Conservation (phyloP, 2,888 invertebrate genomes). For the Philereme vetulata region DNA sequence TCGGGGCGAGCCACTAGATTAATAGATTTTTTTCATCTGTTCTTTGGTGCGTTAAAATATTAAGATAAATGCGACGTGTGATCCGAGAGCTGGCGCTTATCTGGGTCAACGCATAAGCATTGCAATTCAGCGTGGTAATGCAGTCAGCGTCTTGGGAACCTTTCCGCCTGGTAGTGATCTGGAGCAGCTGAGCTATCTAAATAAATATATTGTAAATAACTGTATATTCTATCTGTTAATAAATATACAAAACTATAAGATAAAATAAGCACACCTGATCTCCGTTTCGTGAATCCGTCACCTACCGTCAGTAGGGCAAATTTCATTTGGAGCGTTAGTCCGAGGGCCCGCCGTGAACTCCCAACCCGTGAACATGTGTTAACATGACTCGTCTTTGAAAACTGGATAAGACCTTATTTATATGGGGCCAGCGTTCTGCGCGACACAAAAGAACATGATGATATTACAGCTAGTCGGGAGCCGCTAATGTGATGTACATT, state of each 20-base stretch:
- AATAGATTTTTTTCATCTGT: too few relatives aligned
- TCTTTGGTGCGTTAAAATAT: neutral
- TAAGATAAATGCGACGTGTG: neutral
- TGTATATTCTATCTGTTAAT: too few relatives aligned
- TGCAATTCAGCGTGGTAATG: too few relatives aligned
- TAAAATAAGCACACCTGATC: slow-evolving; percentile 6
- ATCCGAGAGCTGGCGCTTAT: too few relatives aligned
- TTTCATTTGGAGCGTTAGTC: slow-evolving; percentile 72
- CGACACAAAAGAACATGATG: slow-evolving; percentile 78
- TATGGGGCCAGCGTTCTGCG: slow-evolving; percentile 77
- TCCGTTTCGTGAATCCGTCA: slow-evolving; percentile 50
- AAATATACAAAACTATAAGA: too few relatives aligned
- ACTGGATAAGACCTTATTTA: slow-evolving; percentile 80
- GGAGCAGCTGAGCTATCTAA: too few relatives aligned
- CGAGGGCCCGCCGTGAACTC: slow-evolving; percentile 60
- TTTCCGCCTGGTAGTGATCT: too few relatives aligned
- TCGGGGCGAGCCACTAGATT: too few relatives aligned
- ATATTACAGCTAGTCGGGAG: slow-evolving; percentile 70
- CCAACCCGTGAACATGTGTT: slow-evolving; percentile 75
- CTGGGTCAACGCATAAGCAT: too few relatives aligned
- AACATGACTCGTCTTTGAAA: slow-evolving; percentile 79
- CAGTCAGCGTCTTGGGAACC: too few relatives aligned
- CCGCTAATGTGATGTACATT: slow-evolving; percentile 74
- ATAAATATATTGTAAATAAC: too few relatives aligned
- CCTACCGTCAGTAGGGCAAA: slow-evolving; percentile 72